Evolutionary conservation across 2,888 invertebrate species (phyloP), one percentile per base, ranked within the genome.

Genomic region (Calliscelio sp.): DNA sequence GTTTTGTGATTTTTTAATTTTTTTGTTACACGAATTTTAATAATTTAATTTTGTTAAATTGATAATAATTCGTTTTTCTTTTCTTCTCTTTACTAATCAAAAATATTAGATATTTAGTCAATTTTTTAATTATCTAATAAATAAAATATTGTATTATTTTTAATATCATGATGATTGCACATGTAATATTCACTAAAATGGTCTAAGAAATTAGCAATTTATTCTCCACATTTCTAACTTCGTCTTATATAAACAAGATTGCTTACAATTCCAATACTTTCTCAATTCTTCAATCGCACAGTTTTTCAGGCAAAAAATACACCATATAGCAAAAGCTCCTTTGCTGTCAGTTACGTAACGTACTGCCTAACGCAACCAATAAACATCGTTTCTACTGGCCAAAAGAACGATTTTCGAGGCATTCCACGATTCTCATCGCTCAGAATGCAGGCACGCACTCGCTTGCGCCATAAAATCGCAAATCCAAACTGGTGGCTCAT

Each of bases 391-490:
- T 32, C 35, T n/a, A 41, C n/a, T 14, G 28, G 53, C 57, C 74
- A 66, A 75, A 81, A 74, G 57, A 41, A 25, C 38, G 46, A 73
- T 73, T 77, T 14, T 28, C 59, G 41, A 77, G 41, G 71, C 81
- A 57, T 35, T 55, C 22, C 81, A 81, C 70, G 81, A 49, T 63
- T 61, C 63, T 16, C 46, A 49, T 35, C 73, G 22, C 53, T 65
- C 16, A 32, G 38, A 73, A 74, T 66, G 82, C 82, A 74, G 44
- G 68, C 73, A 61, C 73, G 82, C 78, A 78, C 66, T 24, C 32
- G 51, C 44, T 77, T 46, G 73, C 77, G 73, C 78, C 82, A 74
- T 78, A 78, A 83, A 83, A 78, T 83, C 73, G 51, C 53, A 66
- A 73, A 73, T 71, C 77, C 53, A 18, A 68, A 66, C n/a, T n/a